phyloP scores from a whole-genome alignment of 2,113 vertebrate species.

The Malurus cyaneus region DNA sequence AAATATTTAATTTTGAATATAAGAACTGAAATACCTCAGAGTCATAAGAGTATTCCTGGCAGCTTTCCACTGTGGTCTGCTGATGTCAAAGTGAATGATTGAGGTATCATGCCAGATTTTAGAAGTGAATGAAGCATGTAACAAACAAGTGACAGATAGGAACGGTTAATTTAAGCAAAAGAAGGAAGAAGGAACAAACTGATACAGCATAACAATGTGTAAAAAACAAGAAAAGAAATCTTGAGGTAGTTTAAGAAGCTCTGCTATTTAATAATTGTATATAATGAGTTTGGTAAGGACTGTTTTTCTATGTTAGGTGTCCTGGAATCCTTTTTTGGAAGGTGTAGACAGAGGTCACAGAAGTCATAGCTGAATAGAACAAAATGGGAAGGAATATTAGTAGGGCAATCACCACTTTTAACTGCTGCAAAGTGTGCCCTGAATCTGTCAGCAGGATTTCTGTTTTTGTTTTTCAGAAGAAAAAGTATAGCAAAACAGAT shows the following conservation, averaged over 20 bases:
- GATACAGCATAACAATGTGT: neutral
- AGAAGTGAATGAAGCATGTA: neutral
- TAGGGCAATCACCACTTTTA: constrained; percentile 52
- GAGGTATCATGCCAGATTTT: neutral
- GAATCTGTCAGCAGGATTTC: constrained; percentile 76
- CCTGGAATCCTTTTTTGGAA: constrained; percentile 65
- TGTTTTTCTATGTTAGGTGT: constrained; percentile 45
- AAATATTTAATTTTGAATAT: neutral
- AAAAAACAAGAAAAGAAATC: neutral
- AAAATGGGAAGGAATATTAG: constrained; percentile 51
- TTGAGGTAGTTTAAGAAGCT: neutral
- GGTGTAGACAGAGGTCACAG: constrained; percentile 74
- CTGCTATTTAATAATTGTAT: neutral
- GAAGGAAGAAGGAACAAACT: neutral
- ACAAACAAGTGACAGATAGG: neutral
- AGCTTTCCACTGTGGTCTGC: neutral
- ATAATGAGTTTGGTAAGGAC: neutral
- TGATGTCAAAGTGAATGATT: neutral
- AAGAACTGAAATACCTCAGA: neutral
- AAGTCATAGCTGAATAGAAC: constrained; percentile 52
- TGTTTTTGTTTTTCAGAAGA: constrained; percentile 53
- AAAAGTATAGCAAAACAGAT: constrained; percentile 65
- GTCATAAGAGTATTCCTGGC: neutral
- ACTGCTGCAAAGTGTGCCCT: constrained; percentile 63
- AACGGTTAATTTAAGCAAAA: neutral